A percentile compares a stretch with the other conserved stretches of the same genome.
Evolutionary conservation across 2,113 vertebrate species (phyloP).

Genomic region (Phalacrocorax brasilianus): DNA sequence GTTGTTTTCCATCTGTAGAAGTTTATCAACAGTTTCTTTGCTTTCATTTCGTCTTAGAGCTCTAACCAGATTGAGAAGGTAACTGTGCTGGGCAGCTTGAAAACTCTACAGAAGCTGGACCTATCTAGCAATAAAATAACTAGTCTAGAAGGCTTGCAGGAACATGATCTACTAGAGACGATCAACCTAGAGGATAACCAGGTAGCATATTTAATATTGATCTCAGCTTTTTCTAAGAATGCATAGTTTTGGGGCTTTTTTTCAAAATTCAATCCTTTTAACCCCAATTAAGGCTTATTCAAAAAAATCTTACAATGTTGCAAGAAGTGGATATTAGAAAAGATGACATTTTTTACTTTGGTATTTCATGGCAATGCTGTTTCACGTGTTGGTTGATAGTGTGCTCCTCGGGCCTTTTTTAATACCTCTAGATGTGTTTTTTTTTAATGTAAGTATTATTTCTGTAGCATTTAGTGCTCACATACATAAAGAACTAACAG

Average conservation of each 20-base stretch:
- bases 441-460: neutral
- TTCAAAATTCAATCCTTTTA: neutral
- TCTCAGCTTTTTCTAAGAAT: neutral
- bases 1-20: neutral
- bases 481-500: neutral
- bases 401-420: neutral
- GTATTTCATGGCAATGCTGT: neutral
- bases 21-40: neutral
- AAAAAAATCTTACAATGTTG: neutral
- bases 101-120: conserved; percentile 79
- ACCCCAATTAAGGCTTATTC: neutral
- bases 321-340: neutral
- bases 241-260: neutral
- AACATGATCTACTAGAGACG: conserved; percentile 75
- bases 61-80: conserved; percentile 83
- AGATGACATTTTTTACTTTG: neutral
- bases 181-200: conserved; percentile 87
- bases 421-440: neutral
- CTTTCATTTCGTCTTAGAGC: conserved; percentile 72
- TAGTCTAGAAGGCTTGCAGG: conserved; percentile 83
- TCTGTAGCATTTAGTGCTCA: neutral
- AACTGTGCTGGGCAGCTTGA: conserved; percentile 79
- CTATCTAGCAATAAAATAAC: conserved; percentile 86
- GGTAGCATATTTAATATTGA: conserved; percentile 64
- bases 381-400: neutral